Evolutionary conservation across 2,113 vertebrate genomes (phyloP).

Genomic region (Eretmochelys imbricata): DNA sequence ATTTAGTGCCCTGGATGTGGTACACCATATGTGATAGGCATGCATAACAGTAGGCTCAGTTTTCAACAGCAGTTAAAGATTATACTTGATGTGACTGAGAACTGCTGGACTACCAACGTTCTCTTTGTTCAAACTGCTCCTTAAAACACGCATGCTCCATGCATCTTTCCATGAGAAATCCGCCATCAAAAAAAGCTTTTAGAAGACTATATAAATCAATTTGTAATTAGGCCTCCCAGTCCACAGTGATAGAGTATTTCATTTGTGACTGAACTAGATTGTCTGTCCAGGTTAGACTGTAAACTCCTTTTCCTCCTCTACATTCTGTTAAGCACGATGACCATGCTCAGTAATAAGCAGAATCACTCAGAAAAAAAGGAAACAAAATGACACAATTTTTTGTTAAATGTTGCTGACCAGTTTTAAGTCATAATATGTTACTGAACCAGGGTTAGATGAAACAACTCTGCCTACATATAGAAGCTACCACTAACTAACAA

Average conservation of each 20-base stretch:
- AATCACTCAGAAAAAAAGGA: background rate
- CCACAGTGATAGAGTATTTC: background rate
- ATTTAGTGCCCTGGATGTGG: too few species aligned
- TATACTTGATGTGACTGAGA: background rate
- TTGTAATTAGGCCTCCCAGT: background rate
- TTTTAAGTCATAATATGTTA: fast-evolving
- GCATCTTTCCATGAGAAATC: background rate
- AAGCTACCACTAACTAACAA: fast-evolving
- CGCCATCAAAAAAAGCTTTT: background rate
- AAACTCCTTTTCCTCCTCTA: background rate
- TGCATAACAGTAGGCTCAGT: background rate
- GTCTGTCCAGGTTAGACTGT: background rate
- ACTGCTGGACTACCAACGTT: background rate
- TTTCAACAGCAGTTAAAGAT: background rate
- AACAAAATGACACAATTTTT: background rate
- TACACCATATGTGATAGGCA: too few species aligned
- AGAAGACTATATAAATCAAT: background rate
- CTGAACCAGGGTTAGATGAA: background rate
- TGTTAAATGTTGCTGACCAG: background rate
- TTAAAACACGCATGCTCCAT: background rate
- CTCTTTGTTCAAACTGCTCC: background rate
- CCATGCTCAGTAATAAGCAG: background rate
- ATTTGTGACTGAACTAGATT: background rate
- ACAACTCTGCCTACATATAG: background rate
- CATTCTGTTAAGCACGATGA: background rate